phyloP scores from a whole-genome alignment of 2,888 invertebrate species.

The Aricia artaxerxes region DNA sequence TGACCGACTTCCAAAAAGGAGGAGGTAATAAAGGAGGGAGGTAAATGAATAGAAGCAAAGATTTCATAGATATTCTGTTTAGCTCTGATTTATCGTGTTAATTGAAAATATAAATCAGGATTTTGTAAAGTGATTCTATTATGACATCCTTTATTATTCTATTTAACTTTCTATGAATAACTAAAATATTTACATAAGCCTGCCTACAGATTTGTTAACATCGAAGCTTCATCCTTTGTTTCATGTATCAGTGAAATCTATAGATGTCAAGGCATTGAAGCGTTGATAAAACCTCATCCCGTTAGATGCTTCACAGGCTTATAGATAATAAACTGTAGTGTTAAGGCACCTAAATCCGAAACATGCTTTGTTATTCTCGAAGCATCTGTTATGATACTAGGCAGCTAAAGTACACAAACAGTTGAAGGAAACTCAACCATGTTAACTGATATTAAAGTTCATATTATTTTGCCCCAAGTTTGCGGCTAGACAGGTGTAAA shows the following conservation, averaged over 20 bases:
- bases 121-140: background rate
- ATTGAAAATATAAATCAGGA: background rate
- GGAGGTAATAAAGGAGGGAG: no score
- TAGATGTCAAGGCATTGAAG: background rate
- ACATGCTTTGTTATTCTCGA: background rate
- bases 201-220: background rate
- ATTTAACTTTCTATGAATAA: background rate
- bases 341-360: background rate
- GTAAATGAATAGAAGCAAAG: background rate
- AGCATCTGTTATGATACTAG: background rate
- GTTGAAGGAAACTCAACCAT: background rate
- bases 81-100: background rate
- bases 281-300: background rate
- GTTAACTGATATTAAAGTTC: background rate
- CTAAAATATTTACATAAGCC: background rate
- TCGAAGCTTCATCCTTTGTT: background rate
- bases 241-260: background rate
- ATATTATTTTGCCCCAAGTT: background rate
- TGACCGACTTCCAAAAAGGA: no score
- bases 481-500: background rate
- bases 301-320: background rate
- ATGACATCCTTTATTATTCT: background rate
- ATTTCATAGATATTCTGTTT: background rate
- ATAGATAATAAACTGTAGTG: constrained; percentile 1
- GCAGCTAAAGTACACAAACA: background rate